These are phyloP conservation scores for Aeoliscus strigatus DNA, from an alignment of 2,797 vertebrate species.

Conservation along the genomic window DNA sequence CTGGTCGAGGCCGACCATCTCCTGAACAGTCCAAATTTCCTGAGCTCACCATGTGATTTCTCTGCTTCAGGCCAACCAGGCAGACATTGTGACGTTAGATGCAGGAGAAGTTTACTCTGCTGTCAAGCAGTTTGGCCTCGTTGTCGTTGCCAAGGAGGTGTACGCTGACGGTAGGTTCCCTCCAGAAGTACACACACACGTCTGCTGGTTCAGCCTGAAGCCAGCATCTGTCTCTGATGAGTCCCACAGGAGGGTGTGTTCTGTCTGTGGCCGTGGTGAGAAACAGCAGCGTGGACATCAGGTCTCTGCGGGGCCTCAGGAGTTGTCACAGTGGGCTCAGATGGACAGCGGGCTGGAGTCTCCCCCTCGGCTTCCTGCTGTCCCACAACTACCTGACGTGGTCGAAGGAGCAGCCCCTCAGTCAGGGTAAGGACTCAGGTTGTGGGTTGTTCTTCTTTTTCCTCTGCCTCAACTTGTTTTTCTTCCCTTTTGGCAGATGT, in stretches of 20 bases:
- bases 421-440: slow-evolving; percentile 69
- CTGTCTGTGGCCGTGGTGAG: slow-evolving; percentile 83
- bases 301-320: slow-evolving; percentile 71
- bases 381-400: slow-evolving; percentile 82
- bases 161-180: slow-evolving; percentile 82
- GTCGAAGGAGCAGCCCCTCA: slow-evolving; percentile 81
- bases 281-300: slow-evolving; percentile 73
- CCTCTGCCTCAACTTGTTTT: slow-evolving; percentile 16
- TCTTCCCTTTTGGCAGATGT: slow-evolving; percentile 66
- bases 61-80: slow-evolving; percentile 80
- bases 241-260: slow-evolving; percentile 78
- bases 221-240: too few relatives aligned
- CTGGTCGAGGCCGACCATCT: too few relatives aligned
- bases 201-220: too few relatives aligned
- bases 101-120: slow-evolving; percentile 89
- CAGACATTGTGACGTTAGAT: slow-evolving; percentile 83
- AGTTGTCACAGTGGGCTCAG: slow-evolving; percentile 86
- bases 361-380: slow-evolving; percentile 85
- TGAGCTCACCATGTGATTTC: not conserved
- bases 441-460: not conserved
- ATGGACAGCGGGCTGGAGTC: slow-evolving; percentile 89
- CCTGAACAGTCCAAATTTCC: too few relatives aligned
- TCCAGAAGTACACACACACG: too few relatives aligned
- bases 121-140: slow-evolving; percentile 82
- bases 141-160: slow-evolving; percentile 81